A percentile compares a stretch with the other conserved stretches of the same genome.
phyloP scores from a whole-genome alignment of 2,888 invertebrate species.

The Atethmia centrago region DNA sequence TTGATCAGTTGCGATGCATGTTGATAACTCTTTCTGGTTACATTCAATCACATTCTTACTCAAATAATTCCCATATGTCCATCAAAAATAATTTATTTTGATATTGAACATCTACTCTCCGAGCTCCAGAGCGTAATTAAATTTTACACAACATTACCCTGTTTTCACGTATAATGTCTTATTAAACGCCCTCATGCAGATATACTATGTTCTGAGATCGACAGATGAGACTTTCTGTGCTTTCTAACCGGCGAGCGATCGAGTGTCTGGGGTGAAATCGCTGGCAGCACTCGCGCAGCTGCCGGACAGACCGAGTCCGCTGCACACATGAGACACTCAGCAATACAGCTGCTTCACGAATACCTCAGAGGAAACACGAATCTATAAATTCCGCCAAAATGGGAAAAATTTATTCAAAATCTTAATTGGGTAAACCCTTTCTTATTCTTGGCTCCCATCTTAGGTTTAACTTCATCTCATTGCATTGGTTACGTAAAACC shows the following conservation, averaged over 20 bases:
- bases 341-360: slow-evolving; percentile 1
- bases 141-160: slow-evolving; percentile 42
- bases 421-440: not conserved
- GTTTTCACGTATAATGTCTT: slow-evolving; percentile 65
- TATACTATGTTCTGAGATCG: slow-evolving; percentile 78
- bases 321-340: slow-evolving; percentile 9
- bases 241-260: slow-evolving; percentile 83
- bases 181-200: slow-evolving; percentile 72
- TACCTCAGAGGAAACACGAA: not conserved
- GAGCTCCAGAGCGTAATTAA: not conserved
- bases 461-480: not conserved
- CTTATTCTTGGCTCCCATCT: not conserved
- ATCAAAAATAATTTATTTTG: not conserved
- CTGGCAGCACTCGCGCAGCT: slow-evolving; percentile 56
- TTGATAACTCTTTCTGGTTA: not conserved
- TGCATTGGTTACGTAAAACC: slow-evolving; percentile 30
- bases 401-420: not conserved
- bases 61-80: not conserved
- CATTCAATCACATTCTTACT: not conserved
- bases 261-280: slow-evolving; percentile 86
- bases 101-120: not conserved
- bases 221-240: slow-evolving; percentile 85
- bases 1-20: no score
- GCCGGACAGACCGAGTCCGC: slow-evolving; percentile 41
- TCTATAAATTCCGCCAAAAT: not conserved